Base-by-base conservation (phyloP, 2,113 vertebrate genomes). In the Cairina moschata region DNA sequence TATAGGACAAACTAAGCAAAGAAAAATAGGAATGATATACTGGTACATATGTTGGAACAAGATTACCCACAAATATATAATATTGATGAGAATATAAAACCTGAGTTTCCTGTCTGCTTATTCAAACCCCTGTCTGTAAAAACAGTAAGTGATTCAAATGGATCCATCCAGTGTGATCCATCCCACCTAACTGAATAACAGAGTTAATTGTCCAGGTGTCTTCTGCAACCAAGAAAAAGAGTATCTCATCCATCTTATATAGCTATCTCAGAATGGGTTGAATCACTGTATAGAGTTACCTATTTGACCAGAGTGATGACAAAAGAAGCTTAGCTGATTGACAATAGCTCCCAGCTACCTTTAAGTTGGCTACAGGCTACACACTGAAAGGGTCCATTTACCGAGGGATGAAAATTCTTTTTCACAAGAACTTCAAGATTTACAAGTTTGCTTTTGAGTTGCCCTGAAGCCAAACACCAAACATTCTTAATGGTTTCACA, bases 1-100 rank as follows among this genome's bases (percentile, higher is more conserved):
- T 73, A 34, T 52, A 73, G 31, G 17, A 73, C 34, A 18, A 85
- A 79, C 11, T 28, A 88, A 82, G 3, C 3, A 65, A 96, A 86
- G 29, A 38, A 77, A 88, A 3, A 25, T n/a, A 74, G 60, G 14
- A 67, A n/a, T 52, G 9, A 40, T 77, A 55, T 1, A 76, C 2
- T 20, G 18, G 20, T 54, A 28, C 1, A 7, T 11, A 17, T 3
- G 6, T 0, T 48, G 26, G 26, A 60, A 80, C 3, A 36, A n/a
- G 2, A 46, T 88, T 65, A 40, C 10, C 10, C 38, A 66, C 48
- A 20, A 28, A 4, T 34, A 8, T 65, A 20, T 25, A 8, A 83
- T 14, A 73, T 52, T 22, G 65, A 10, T 34, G 38, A 10, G 32
- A 87, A 38, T 25, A 60, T 5, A 58, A 75, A 91, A 38, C 13